Evolutionary conservation across 2,113 vertebrate species (phyloP).

Genomic region (Solea senegalensis): DNA sequence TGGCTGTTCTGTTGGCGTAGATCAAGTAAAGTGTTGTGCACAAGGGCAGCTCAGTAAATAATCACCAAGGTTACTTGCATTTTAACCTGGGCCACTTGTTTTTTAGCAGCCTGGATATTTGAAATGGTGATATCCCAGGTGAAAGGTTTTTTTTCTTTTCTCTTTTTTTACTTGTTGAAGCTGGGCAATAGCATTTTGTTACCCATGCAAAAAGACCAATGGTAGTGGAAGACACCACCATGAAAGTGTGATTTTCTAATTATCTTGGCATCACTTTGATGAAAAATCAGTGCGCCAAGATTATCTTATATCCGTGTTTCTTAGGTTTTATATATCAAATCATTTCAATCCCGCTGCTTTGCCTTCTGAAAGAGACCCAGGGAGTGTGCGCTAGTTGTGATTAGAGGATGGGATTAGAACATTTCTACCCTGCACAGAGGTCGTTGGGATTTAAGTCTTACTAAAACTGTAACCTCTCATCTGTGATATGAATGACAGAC

Average conservation of each 20-base stretch:
- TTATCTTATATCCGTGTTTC: not conserved
- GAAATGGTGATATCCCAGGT: constrained; percentile 1
- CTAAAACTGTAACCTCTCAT: constrained; percentile 56
- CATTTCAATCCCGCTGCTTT: constrained; percentile 42
- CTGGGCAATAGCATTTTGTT: not conserved
- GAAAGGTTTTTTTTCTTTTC: not conserved
- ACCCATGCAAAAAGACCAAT: not conserved
- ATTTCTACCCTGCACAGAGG: constrained; percentile 50
- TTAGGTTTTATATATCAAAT: constrained; percentile 26
- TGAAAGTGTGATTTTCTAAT: constrained; percentile 4
- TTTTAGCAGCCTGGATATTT: not conserved
- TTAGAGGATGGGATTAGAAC: constrained; percentile 59
- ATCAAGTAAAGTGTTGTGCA: constrained; percentile 27
- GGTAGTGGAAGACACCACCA: not conserved
- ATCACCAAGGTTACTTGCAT: constrained; percentile 3
- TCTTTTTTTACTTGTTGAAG: not conserved
- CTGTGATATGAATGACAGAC: constrained; percentile 53
- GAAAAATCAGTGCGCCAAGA: not conserved
- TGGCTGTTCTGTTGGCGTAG: constrained; percentile 6
- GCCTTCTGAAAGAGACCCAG: constrained; percentile 44
- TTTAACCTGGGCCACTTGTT: not conserved
- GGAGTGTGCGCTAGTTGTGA: constrained; percentile 52
- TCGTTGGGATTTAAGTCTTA: constrained; percentile 72
- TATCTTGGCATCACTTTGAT: not conserved
- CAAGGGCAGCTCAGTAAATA: constrained; percentile 22